Base-by-base conservation (phyloP, 2,888 invertebrate species). In the Tiliacea aurago region DNA sequence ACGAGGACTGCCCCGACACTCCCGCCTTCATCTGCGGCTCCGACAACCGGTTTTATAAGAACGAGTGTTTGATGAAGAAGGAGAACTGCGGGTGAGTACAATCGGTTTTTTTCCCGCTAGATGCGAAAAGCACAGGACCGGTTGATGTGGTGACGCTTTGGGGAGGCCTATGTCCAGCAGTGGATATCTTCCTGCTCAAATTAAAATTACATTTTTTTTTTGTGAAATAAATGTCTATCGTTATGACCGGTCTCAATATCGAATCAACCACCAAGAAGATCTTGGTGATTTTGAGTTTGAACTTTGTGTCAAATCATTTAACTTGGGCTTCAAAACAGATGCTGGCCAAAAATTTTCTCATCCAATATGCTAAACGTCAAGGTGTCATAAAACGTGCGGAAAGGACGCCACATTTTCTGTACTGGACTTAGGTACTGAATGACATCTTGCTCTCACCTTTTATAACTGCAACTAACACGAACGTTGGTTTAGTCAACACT, bases 61-160 rank as follows among this genome's bases (percentile, higher is more conserved):
- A 98, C 92, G 98, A 98, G 94, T 99, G 99, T 90, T 97, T 98
- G 91, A 99, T 99, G 99, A 98, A 98, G 93, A 97, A 98, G 91
- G 98, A 98, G 91, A 99, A 99, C 91, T 99, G 99, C 95, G 99
- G 98, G 98, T 98, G 89, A 79, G 92, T 89, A 15, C 10, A 15
- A 4, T 53, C 20, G 2, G 23, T 7, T 1, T 47, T 13, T 33
- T 28, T 28, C 28, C 28, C 28, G 3, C 28, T 66, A 10, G 4
- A 33, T 7, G 67, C 4, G 2, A 11, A 4, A 66, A 4, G 10
- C 15, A 28, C 0, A 4, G 15, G 2, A n/a, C 4, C 7, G 7
- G 49, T 63, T 4, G 20, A 63, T 28, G 7, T 28, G 2, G 9
- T 37, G 59, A 37, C 10, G 9, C n/a, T 41, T 41, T n/a, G 4